A percentile compares a stretch with the other conserved stretches of the same genome.
Evolutionary conservation across 1,140 invertebrate genomes (phyloP).

Genomic region (Ips nitidus): DNA sequence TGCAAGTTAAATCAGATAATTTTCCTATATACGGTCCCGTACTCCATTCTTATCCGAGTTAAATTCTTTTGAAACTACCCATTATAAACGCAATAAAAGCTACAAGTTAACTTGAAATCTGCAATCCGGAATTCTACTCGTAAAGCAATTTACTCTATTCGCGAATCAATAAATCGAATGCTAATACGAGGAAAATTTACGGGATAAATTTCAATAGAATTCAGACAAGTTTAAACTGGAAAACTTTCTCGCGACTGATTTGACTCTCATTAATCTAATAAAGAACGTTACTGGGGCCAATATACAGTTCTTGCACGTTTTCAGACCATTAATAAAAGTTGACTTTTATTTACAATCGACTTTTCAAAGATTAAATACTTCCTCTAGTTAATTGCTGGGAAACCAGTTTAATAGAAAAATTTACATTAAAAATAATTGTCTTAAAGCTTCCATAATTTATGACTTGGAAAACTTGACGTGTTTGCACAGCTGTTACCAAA

Average conservation of each 20-base stretch:
- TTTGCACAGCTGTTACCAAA: too few species aligned
- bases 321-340: background rate
- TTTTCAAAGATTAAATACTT: background rate
- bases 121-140: constrained; percentile 7
- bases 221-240: constrained; percentile 14
- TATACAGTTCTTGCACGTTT: constrained; percentile 3
- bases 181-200: constrained; percentile 16
- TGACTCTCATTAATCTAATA: constrained; percentile 7
- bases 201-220: constrained; percentile 9
- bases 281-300: background rate
- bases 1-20: background rate
- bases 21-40: background rate
- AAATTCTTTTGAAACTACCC: background rate
- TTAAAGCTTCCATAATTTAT: too few species aligned
- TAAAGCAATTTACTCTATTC: constrained; percentile 17
- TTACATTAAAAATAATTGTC: too few species aligned
- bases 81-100: constrained; percentile 11
- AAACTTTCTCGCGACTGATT: constrained; percentile 11
- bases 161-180: constrained; percentile 16
- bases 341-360: background rate
- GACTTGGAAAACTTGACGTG: too few species aligned
- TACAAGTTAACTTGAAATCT: constrained; percentile 18
- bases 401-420: background rate
- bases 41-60: background rate
- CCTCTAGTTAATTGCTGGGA: background rate